phyloP scores from a whole-genome alignment of 2,113 vertebrate genomes.

The Ictalurus punctatus region DNA sequence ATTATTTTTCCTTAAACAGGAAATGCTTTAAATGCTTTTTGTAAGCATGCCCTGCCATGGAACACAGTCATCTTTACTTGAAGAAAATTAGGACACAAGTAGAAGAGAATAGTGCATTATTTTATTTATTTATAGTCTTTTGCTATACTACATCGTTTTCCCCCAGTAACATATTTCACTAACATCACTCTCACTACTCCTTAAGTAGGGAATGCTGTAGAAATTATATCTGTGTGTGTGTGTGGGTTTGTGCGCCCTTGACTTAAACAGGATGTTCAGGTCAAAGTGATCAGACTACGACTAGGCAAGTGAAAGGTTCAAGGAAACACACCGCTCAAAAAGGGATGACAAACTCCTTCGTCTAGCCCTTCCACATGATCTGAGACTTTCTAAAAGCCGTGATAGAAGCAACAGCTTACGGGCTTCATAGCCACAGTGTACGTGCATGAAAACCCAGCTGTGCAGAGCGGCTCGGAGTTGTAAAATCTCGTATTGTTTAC shows the following conservation, averaged over 20 bases:
- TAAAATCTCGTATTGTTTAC: slow-evolving; percentile 46
- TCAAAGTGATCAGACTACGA: not conserved
- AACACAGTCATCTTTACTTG: too few relatives aligned
- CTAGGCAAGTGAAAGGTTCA: not conserved
- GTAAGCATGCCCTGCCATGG: too few relatives aligned
- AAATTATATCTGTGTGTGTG: too few relatives aligned
- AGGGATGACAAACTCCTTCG: not conserved
- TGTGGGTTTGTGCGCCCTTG: too few relatives aligned
- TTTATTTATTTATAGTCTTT: too few relatives aligned
- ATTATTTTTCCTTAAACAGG: too few relatives aligned
- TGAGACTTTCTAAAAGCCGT: not conserved
- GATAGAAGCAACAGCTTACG: not conserved
- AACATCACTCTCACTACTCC: not conserved
- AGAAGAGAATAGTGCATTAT: too few relatives aligned
- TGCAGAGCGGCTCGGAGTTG: not conserved
- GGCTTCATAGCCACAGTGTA: not conserved
- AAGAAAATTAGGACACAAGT: too few relatives aligned
- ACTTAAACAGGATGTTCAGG: slow-evolving; percentile 20
- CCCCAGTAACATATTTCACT: too few relatives aligned
- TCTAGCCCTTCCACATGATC: not conserved
- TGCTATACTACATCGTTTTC: too few relatives aligned
- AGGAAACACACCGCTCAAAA: not conserved
- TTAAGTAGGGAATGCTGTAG: not conserved
- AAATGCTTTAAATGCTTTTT: too few relatives aligned
- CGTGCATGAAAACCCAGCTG: not conserved